Evolutionary conservation across 1,140 invertebrate species (phyloP), one percentile per base, ranked within the genome.

Genomic region (Papilio machaon): DNA sequence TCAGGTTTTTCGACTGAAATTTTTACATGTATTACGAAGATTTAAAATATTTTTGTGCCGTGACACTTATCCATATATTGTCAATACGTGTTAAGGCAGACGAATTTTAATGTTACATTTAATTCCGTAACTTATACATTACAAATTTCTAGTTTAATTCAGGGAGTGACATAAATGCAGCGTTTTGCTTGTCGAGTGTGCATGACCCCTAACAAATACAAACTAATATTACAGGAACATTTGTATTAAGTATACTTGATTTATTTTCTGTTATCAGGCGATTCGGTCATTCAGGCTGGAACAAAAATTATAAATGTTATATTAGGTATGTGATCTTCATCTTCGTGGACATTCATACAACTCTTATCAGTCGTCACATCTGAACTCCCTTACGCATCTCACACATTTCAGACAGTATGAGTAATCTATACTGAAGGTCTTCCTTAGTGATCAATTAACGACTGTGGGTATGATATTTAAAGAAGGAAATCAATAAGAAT

Each of bases 171-270:
- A 84, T 79, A 85, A 87, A 52, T 82, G 85, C 85, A 82, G 82
- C 84, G 79, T 83, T 80, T 80, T 67, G 19, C 15, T n/a, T 17
- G 58, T 64, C 52, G 49, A 15, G 84, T 90, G 88, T 89, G 86
- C 80, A 83, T 75, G 73, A 82, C 83, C 82, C 83, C 81, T 86
- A 79, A 82, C 79, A 58, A 82, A 75, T 80, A 85, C 47, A 89
- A 85, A 82, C 84, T 89, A 88, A 87, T 86, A 82, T 85, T 85
- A 86, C 85, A 92, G 91, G 91, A 92, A 92, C 90, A 89, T 90
- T 80, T 81, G 70, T 30, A 49, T 89, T 90, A 90, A 90, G 89
- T 89, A 87, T 85, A 82, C 79, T 84, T 77, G 73, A 85, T 60
- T 77, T 82, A 81, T 76, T 82, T 75, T 82, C 70, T 67, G 19